These are phyloP conservation scores for Drosophila littoralis DNA, from an alignment of 1,140 invertebrate species.

Conservation along the genomic window DNA sequence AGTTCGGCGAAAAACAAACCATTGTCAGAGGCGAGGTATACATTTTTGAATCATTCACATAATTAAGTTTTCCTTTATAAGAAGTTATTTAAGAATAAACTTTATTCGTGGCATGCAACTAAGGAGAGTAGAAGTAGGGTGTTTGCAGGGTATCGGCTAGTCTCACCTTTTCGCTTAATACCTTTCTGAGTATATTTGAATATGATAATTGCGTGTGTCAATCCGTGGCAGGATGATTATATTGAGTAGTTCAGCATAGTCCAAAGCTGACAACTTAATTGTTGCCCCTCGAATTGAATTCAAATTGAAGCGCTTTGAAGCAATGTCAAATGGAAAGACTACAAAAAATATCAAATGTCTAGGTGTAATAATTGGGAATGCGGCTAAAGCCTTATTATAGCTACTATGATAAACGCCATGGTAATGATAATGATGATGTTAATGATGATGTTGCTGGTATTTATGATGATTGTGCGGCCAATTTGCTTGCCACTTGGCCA, in stretches of 20 bases:
- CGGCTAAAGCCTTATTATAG: constrained; percentile 25
- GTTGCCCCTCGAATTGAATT: constrained; percentile 45
- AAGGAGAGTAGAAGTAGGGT: not conserved
- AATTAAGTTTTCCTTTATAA: too few relatives aligned
- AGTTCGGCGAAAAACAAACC: too few relatives aligned
- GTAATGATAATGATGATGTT: constrained; percentile 27
- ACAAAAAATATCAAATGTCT: constrained; percentile 55
- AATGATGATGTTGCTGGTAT: constrained; percentile 3
- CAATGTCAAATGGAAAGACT: constrained; percentile 56
- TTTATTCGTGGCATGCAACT: too few relatives aligned
- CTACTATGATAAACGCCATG: constrained; percentile 24
- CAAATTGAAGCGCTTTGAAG: constrained; percentile 45
- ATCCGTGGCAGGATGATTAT: constrained; percentile 45
- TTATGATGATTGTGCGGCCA: constrained; percentile 40
- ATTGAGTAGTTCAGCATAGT: constrained; percentile 35
- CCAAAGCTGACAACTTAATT: constrained; percentile 69
- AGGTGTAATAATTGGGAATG: constrained; percentile 43
- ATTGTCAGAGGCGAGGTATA: too few relatives aligned
- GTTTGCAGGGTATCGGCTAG: not conserved
- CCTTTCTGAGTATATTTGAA: constrained; percentile 43
- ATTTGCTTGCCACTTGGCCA: constrained; percentile 43
- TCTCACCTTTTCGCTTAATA: not conserved
- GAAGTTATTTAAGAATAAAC: too few relatives aligned
- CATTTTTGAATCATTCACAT: too few relatives aligned
- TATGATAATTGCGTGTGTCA: constrained; percentile 74